Percentiles rank a stretch among this genome's conserved stretches.
These are phyloP conservation scores for Drosophila dunni DNA, from an alignment of 1,140 invertebrate species.

Conservation along the genomic window DNA sequence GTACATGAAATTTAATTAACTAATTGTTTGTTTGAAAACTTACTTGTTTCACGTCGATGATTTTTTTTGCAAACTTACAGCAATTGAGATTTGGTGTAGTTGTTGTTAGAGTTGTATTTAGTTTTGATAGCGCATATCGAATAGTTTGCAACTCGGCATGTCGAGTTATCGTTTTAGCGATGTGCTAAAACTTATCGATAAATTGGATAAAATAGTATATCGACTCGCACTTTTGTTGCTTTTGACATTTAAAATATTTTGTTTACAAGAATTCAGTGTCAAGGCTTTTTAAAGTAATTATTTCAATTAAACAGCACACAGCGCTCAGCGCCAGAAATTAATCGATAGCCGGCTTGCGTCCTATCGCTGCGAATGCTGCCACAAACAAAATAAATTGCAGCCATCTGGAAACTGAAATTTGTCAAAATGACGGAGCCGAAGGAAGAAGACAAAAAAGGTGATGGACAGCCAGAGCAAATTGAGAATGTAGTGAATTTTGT, in stretches of 20 bases:
- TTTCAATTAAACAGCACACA: too few relatives aligned
- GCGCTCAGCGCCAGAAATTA: too few relatives aligned
- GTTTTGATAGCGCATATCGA: background rate
- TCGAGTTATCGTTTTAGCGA: background rate
- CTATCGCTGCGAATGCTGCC: background rate
- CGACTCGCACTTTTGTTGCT: background rate
- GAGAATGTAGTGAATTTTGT: background rate
- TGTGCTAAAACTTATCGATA: too few relatives aligned
- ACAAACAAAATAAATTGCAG: background rate
- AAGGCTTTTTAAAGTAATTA: background rate
- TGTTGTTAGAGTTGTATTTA: constrained; percentile 10
- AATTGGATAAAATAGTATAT: background rate
- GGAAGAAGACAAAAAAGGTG: background rate
- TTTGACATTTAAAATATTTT: too few relatives aligned
- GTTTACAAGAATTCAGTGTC: background rate
- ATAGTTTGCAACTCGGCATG: background rate
- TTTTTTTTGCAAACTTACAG: constrained; percentile 14
- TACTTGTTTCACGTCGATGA: constrained; percentile 27
- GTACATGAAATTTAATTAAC: constrained; percentile 1
- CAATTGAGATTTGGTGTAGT: background rate
- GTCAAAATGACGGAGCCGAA: constrained; percentile 6
- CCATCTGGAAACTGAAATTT: background rate
- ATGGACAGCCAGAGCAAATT: background rate
- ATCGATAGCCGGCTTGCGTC: background rate
- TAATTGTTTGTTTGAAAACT: constrained; percentile 8